Conservation (phyloP, 2,113 vertebrate species). For the Syngnathus floridae region DNA sequence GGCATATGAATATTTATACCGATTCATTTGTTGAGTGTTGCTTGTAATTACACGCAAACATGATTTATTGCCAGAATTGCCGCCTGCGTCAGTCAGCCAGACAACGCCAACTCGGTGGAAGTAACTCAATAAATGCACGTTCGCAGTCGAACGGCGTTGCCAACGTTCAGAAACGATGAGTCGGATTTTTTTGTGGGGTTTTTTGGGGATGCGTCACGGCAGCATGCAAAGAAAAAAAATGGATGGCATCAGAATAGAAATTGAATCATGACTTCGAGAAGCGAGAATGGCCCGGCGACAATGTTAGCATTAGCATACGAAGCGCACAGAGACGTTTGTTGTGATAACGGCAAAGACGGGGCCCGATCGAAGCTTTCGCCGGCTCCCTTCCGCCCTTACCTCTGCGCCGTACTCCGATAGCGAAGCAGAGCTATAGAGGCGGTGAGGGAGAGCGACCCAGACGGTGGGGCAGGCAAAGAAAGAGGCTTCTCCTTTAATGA, state of each 20-base stretch:
- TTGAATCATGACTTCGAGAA: background rate
- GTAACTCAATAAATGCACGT: conserved; percentile 60
- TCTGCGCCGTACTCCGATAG: conserved; percentile 16
- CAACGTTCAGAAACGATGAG: background rate
- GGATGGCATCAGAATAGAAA: background rate
- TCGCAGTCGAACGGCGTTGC: background rate
- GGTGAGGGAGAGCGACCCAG: conserved; percentile 9
- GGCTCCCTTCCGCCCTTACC: conserved; percentile 20
- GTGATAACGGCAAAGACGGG: conserved; percentile 46
- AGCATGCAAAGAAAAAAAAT: background rate
- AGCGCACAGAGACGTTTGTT: conserved; percentile 56
- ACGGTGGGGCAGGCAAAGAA: conserved; percentile 18
- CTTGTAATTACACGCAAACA: conserved; percentile 75
- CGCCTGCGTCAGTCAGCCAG: conserved; percentile 59
- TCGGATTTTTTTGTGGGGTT: no score
- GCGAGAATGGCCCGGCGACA: conserved; percentile 13
- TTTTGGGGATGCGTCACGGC: background rate
- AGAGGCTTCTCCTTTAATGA: conserved; percentile 42
- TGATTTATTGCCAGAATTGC: conserved; percentile 71
- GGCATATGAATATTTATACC: conserved; percentile 71
- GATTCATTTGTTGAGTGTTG: conserved; percentile 71
- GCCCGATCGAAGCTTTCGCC: conserved; percentile 36
- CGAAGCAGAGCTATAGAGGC: conserved; percentile 23
- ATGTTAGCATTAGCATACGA: conserved; percentile 47
- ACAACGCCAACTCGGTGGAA: conserved; percentile 37